Conservation (phyloP, 2,113 vertebrate genomes). For the Hemibagrus wyckioides region DNA sequence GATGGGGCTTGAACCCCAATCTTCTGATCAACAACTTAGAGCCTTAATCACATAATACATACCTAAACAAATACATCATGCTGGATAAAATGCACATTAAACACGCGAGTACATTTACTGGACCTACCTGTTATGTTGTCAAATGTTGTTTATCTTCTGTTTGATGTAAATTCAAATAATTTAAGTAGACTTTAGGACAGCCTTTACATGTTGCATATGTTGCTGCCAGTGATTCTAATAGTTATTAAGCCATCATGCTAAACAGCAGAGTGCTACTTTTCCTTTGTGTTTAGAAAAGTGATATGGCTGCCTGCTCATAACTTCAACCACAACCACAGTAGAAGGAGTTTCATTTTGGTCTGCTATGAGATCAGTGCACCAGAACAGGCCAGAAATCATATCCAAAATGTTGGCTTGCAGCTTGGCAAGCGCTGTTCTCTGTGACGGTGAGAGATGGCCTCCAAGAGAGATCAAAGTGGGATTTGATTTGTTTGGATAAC, state of each 20-base stretch:
- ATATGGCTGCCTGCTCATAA: background rate
- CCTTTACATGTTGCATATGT: background rate
- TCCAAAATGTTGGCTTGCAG: background rate
- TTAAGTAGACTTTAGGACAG: background rate
- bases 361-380: background rate
- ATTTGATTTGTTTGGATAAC: conserved; percentile 13
- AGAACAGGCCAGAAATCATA: background rate
- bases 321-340: background rate
- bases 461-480: background rate
- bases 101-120: background rate
- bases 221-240: background rate
- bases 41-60: background rate
- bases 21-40: no score
- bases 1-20: no score
- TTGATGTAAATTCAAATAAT: background rate
- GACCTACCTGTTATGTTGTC: background rate
- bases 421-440: background rate
- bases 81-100: background rate
- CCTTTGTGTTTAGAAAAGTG: background rate
- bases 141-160: background rate
- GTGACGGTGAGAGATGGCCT: background rate
- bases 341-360: background rate
- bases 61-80: background rate
- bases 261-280: background rate
- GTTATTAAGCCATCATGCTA: background rate